phyloP scores from a whole-genome alignment of 2,113 vertebrate genomes.

The Dromiciops gliroides region DNA sequence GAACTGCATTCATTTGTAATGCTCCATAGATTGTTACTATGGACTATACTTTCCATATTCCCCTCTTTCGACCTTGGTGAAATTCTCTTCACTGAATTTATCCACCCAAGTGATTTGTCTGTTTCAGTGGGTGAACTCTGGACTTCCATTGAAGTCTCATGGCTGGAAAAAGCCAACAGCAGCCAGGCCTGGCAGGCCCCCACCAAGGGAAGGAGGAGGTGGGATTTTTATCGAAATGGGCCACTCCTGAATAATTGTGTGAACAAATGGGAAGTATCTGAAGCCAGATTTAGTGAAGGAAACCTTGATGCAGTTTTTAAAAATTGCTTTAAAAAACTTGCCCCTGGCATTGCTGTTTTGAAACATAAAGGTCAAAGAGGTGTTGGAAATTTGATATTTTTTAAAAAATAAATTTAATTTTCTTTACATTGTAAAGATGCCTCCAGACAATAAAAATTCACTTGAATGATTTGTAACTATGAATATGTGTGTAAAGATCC shows the following conservation, averaged over 20 bases:
- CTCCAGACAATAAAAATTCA: background rate
- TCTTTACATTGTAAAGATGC: background rate
- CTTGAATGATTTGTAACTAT: background rate
- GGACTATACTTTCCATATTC: background rate
- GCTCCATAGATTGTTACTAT: background rate
- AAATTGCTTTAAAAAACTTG: background rate
- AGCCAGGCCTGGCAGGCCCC: constrained; percentile 44
- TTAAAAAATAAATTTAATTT: background rate
- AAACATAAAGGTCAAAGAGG: constrained; percentile 23
- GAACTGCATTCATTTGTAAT: background rate
- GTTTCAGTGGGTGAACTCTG: constrained; percentile 66
- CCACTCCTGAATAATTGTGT: constrained; percentile 15
- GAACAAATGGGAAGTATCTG: background rate
- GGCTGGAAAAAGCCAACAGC: constrained; percentile 66
- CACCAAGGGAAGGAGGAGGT: constrained; percentile 42
- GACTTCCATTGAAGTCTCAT: constrained; percentile 71
- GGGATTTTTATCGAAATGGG: constrained; percentile 54
- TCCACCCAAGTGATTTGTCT: constrained; percentile 54
- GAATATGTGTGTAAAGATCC: background rate
- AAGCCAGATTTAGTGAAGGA: background rate
- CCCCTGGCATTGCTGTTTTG: constrained; percentile 50
- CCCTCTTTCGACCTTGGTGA: constrained; percentile 52
- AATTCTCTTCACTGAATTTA: background rate
- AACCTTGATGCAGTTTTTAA: background rate
- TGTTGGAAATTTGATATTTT: background rate